Percentiles rank a stretch among this genome's conserved stretches.
phyloP scores from a whole-genome alignment of 30 jellyfish, hydroid and myxozoan species.

The Aurelia aurita region DNA sequence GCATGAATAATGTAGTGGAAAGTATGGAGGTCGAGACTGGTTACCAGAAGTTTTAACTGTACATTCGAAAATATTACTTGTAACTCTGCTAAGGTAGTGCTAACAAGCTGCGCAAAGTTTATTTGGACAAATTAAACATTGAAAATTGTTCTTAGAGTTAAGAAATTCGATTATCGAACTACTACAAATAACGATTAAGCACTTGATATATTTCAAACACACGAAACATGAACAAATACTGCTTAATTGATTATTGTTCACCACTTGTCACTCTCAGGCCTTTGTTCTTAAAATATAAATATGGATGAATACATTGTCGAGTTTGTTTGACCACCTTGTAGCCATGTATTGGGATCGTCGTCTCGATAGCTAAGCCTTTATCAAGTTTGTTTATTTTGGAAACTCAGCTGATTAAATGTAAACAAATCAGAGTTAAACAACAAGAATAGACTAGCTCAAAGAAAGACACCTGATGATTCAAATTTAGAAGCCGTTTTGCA shows the following conservation, averaged over 20 bases:
- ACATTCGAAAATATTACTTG: no score
- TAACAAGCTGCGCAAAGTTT: no score
- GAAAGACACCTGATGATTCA: no score
- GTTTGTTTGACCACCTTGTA: constrained; percentile 9
- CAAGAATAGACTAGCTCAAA: neutral
- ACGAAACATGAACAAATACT: constrained; percentile 9
- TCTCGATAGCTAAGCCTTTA: neutral
- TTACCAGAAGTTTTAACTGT: no score
- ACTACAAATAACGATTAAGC: constrained; percentile 22
- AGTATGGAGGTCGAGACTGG: no score
- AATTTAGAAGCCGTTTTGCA: no score
- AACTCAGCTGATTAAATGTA: constrained; percentile 7
- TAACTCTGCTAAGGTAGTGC: no score
- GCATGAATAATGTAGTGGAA: no score
- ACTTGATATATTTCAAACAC: constrained; percentile 14
- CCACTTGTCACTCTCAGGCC: constrained; percentile 5
- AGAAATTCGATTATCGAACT: constrained; percentile 16
- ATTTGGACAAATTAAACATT: neutral
- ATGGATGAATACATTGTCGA: neutral
- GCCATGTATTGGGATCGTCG: constrained; percentile 4
- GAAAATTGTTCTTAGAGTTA: neutral
- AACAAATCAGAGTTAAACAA: neutral
- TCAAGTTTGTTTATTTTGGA: neutral
- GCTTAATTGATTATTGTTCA: constrained; percentile 14
- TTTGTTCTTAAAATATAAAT: constrained; percentile 11